Percentiles rank a stretch among this genome's conserved stretches.
Evolutionary conservation across 2,113 vertebrate genomes (phyloP).

Genomic region (Ictalurus punctatus): DNA sequence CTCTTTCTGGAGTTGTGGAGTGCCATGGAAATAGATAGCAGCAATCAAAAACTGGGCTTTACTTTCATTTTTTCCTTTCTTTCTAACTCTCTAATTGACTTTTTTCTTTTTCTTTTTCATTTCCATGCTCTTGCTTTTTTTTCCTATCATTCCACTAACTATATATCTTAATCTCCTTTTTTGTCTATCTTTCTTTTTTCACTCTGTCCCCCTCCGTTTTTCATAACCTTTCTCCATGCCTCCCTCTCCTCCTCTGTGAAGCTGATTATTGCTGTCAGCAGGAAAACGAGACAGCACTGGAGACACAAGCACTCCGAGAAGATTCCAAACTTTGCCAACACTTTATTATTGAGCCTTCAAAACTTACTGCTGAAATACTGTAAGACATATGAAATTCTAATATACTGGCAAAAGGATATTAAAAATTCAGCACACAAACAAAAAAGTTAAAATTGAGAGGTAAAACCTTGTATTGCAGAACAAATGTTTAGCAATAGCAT

Average conservation of each 20-base stretch:
- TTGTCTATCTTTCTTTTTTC: conserved; percentile 24
- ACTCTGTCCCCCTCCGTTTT: background rate
- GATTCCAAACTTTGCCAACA: conserved; percentile 30
- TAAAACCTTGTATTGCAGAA: conserved; percentile 1
- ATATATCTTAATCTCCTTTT: conserved; percentile 26
- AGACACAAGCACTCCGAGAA: conserved; percentile 19
- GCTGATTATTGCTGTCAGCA: conserved; percentile 48
- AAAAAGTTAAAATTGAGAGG: background rate
- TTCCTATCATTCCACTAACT: background rate
- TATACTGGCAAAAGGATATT: conserved; percentile 19
- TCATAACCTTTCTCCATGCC: conserved; percentile 27
- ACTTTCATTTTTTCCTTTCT: background rate
- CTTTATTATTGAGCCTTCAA: conserved; percentile 34
- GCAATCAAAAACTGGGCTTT: conserved; percentile 9
- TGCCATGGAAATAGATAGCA: conserved; percentile 28
- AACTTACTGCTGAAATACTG: conserved; percentile 20
- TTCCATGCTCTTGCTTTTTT: background rate
- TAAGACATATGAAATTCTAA: conserved; percentile 17
- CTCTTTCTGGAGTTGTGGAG: conserved; percentile 22
- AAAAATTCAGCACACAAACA: conserved; percentile 7
- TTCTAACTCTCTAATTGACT: background rate
- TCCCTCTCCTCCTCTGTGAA: conserved; percentile 48
- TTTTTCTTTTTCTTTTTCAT: background rate
- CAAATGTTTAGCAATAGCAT: background rate
- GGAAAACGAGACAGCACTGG: conserved; percentile 6